These are phyloP conservation scores for Corythornis madagascariensis DNA, from an alignment of 2,113 vertebrate genomes.

Conservation along the genomic window DNA sequence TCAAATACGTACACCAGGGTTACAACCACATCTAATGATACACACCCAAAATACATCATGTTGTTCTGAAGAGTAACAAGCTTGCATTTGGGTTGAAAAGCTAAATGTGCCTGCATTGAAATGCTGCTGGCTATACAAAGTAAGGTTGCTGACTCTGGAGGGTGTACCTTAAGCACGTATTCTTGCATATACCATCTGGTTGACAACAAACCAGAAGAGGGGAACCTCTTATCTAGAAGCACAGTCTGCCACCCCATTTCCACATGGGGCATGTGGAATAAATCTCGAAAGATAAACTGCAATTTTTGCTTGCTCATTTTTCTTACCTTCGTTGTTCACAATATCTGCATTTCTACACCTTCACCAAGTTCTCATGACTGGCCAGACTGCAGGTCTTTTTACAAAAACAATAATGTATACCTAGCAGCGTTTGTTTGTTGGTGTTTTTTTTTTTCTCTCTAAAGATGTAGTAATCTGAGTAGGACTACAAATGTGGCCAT, in stretches of 20 bases:
- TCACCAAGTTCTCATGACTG: background rate
- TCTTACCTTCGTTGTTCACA: background rate
- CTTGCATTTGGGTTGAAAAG: background rate
- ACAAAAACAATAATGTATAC: background rate
- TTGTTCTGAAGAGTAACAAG: background rate
- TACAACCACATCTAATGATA: background rate
- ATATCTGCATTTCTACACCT: background rate
- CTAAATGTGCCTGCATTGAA: background rate
- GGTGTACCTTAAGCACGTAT: background rate
- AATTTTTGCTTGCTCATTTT: background rate
- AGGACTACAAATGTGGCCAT: background rate
- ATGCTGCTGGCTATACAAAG: background rate
- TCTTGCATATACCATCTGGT: background rate
- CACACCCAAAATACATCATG: background rate
- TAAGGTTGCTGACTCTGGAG: background rate
- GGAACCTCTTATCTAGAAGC: background rate
- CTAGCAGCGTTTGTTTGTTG: background rate
- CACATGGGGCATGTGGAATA: background rate
- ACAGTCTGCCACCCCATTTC: background rate
- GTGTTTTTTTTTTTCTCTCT: background rate
- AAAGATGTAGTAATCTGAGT: background rate
- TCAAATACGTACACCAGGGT: background rate
- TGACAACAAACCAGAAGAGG: background rate
- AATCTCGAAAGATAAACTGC: background rate
- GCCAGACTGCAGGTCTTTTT: background rate